Evolutionary conservation across 2,113 vertebrate species (phyloP).

Genomic region (Oceanites oceanicus): DNA sequence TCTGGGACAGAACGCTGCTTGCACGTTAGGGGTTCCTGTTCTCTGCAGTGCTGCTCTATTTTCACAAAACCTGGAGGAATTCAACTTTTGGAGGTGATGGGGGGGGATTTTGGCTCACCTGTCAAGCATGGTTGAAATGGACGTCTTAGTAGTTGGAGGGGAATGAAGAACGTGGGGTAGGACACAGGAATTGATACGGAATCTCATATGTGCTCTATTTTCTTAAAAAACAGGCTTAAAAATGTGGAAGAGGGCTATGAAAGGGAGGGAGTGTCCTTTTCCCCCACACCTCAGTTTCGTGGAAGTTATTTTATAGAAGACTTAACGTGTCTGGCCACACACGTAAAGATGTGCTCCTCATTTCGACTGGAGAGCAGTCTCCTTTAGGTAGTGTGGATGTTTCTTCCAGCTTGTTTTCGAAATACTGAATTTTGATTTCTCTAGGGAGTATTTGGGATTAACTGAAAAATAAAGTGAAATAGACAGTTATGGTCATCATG

Average conservation of each 20-base stretch:
- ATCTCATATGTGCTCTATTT: not conserved
- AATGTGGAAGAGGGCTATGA: not conserved
- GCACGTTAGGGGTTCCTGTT: not conserved
- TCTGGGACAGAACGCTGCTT: not conserved
- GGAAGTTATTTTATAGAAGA: not conserved
- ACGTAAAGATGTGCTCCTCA: accelerated
- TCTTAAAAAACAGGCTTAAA: not conserved
- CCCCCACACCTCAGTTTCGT: not conserved
- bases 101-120: not conserved
- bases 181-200: not conserved
- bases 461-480: not conserved
- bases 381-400: not conserved
- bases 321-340: not conserved
- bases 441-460: not conserved
- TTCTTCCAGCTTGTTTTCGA: not conserved
- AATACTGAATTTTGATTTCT: not conserved
- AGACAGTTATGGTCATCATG: not conserved
- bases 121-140: not conserved
- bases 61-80: not conserved
- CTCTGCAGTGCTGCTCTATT: not conserved
- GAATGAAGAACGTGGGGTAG: not conserved
- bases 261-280: not conserved
- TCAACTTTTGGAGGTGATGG: not conserved
- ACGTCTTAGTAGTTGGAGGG: not conserved
- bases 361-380: not conserved